Conservation (phyloP, 2,888 invertebrate genomes). For the Stegana nigrithorax region DNA sequence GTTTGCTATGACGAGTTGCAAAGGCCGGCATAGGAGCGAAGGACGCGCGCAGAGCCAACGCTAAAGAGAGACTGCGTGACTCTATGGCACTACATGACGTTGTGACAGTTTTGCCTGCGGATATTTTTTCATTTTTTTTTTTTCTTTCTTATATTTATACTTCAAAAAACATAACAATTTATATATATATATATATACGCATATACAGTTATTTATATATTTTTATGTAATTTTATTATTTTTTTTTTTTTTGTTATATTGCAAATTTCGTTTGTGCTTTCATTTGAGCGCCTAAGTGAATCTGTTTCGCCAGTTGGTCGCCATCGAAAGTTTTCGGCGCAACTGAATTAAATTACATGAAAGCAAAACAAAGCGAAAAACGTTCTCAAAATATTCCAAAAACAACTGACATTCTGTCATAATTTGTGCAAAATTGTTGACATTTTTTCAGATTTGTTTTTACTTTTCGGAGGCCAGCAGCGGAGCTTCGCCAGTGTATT, state of each 20-base stretch:
- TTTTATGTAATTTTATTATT: no score
- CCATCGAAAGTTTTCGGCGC: constrained; percentile 5
- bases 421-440: constrained; percentile 4
- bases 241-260: background rate
- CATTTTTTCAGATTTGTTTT: background rate
- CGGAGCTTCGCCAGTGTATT: no score
- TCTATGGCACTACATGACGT: no score
- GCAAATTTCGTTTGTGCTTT: background rate
- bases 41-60: background rate
- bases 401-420: constrained; percentile 7
- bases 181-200: no score
- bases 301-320: background rate
- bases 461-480: background rate
- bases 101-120: background rate
- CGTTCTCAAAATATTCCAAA: no score
- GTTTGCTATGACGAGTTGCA: constrained; percentile 33
- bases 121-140: background rate
- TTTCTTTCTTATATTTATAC: background rate
- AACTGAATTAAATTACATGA: constrained; percentile 17
- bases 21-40: background rate
- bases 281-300: background rate
- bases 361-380: background rate
- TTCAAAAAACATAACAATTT: background rate
- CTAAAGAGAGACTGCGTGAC: no score
- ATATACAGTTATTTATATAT: no score